phyloP scores from a whole-genome alignment of 2,113 vertebrate genomes.

The Elaphurus davidianus region DNA sequence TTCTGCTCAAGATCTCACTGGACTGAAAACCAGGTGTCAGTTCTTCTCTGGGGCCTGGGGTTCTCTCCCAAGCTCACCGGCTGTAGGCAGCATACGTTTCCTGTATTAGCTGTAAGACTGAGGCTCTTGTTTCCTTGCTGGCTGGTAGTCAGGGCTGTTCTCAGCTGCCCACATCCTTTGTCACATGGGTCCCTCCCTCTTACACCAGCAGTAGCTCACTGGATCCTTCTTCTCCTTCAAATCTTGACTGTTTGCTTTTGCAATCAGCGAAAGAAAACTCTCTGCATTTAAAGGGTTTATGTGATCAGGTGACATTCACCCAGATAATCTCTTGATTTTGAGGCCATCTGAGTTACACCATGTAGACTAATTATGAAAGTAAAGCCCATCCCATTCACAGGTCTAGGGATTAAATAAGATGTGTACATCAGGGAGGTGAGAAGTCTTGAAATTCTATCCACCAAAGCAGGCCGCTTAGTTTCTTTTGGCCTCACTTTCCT shows the following conservation, averaged over 20 bases:
- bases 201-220: neutral
- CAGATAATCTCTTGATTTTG: neutral
- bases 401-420: neutral
- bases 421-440: neutral
- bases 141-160: neutral
- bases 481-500: neutral
- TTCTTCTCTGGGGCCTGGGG: neutral
- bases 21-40: neutral
- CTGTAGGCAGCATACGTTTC: neutral
- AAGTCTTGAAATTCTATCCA: neutral
- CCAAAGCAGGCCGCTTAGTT: neutral
- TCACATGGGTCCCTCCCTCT: neutral
- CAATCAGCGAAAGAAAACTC: neutral
- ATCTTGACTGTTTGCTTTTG: neutral
- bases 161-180: neutral
- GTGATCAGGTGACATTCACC: neutral
- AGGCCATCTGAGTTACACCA: neutral
- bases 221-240: neutral
- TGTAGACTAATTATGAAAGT: neutral
- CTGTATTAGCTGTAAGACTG: neutral
- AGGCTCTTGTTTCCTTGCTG: neutral
- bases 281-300: neutral
- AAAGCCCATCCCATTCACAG: neutral
- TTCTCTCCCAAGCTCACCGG: neutral
- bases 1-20: neutral